Conservation (phyloP, 2,888 invertebrate species). For the Odontocolon sp. region DNA sequence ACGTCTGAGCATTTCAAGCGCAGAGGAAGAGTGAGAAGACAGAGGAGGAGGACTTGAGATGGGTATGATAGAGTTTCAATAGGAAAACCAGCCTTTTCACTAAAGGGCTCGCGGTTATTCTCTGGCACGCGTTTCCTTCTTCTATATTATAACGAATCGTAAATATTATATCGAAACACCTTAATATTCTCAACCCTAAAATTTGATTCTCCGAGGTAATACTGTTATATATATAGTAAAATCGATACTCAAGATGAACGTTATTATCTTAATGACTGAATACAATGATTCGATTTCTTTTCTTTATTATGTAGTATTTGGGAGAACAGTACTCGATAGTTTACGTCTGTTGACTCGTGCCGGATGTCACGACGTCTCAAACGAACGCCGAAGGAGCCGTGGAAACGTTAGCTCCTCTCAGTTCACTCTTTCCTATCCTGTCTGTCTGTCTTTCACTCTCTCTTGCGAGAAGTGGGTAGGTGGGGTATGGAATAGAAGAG, state of each 20-base stretch:
- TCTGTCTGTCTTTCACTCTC: conserved; percentile 35
- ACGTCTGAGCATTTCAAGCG: background rate
- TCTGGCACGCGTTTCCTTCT: conserved; percentile 1
- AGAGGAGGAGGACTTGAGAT: too few relatives aligned
- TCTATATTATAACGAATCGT: conserved; percentile 15
- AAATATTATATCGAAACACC: too few relatives aligned
- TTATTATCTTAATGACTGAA: background rate
- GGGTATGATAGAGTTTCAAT: conserved; percentile 40
- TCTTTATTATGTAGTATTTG: conserved; percentile 10
- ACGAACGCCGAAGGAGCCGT: conserved; percentile 66
- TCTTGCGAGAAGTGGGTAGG: conserved; percentile 35
- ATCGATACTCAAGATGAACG: too few relatives aligned
- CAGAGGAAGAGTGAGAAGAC: background rate
- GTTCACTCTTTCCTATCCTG: conserved; percentile 14
- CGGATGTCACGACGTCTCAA: conserved; percentile 69
- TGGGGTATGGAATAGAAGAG: conserved; percentile 61
- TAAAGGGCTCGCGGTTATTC: conserved; percentile 28
- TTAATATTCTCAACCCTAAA: too few relatives aligned
- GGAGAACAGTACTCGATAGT: conserved; percentile 28
- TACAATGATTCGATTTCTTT: background rate
- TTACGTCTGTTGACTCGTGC: conserved; percentile 26
- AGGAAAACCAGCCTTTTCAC: conserved; percentile 32
- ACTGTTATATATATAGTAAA: too few relatives aligned
- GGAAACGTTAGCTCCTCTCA: conserved; percentile 48
- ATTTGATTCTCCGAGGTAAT: too few relatives aligned